Percentiles rank a stretch among this genome's conserved stretches.
Conservation (phyloP, 2,888 invertebrate genomes). For the Lacanobia oleracea region DNA sequence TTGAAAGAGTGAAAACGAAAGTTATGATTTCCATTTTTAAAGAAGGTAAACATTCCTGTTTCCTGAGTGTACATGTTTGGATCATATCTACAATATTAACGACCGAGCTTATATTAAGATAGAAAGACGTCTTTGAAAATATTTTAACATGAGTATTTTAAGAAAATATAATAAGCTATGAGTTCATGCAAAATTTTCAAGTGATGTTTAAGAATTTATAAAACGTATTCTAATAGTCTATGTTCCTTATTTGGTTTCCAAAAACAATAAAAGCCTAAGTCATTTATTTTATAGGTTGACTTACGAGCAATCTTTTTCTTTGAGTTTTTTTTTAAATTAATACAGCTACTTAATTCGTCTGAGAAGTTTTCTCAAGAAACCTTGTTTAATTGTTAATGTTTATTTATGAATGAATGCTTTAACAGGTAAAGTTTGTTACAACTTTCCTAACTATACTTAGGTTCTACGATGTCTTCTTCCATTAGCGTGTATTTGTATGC, state of each 20-base stretch:
- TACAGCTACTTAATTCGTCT: constrained; percentile 28
- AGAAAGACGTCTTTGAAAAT: too few relatives aligned
- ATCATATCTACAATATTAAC: too few relatives aligned
- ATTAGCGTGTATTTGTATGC: not conserved
- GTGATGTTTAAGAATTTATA: not conserved
- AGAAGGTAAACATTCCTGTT: too few relatives aligned
- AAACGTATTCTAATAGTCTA: not conserved
- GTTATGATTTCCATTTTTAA: too few relatives aligned
- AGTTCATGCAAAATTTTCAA: constrained; percentile 1
- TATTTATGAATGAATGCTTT: constrained; percentile 19
- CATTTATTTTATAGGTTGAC: constrained; percentile 14
- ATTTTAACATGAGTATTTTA: too few relatives aligned
- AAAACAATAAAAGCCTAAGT: constrained; percentile 1
- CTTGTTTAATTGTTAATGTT: constrained; percentile 12
- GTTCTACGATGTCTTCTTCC: not conserved
- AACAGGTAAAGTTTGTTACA: constrained; percentile 5
- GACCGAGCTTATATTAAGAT: too few relatives aligned
- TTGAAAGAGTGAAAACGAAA: too few relatives aligned
- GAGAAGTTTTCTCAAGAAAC: constrained; percentile 23
- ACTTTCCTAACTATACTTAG: not conserved
- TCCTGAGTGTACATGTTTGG: too few relatives aligned
- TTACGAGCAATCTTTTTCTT: constrained; percentile 9
- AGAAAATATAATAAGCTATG: too few relatives aligned
- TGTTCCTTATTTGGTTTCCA: constrained; percentile 8
- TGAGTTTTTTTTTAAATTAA: not conserved